Evolutionary conservation across 2,113 vertebrate genomes (phyloP), one percentile per base, ranked within the genome.

Genomic region (Microcebus tavaratra): DNA sequence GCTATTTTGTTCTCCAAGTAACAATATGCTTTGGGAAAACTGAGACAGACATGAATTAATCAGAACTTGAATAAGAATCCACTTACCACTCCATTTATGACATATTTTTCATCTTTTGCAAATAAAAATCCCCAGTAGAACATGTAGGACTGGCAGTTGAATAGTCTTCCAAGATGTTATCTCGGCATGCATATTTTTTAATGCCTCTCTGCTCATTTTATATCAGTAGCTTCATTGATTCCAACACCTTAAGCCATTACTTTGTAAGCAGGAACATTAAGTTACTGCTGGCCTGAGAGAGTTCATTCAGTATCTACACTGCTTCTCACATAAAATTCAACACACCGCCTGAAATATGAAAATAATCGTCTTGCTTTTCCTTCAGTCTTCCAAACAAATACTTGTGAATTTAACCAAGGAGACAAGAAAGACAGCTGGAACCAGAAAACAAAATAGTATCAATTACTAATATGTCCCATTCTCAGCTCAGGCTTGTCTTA

Each of bases 391-490:
- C 81, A 97, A 91, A 79, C 75, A 65, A 95, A 96, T 89, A 89
- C 48, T 65, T 95, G 17, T 72, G 83, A 93, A 27, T 80, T 91
- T 95, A 94, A 94, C 80, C 88, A 93, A 95, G 50, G 27, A 85
- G 34, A 82, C 63, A 25, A 39, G 63, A 90, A 91, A 87, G 90
- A 84, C 36, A 81, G 53, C 27, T 97, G 95, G 82, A 87, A 95
- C 17, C 29, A 75, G 53, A 96, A 95, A 96, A 65, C 53, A 84
- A 95, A 96, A 65, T 42, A 93, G 29, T 94, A 97, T 96, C 93
- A 95, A 27, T 88, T 94, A 94, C 85, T 96, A 97, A 96, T 79
- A 94, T 80, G 94, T 94, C 93, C 79, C 87, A 53, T 96, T 96
- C 48, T 89, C 53, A 93, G 50, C 45, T 94, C 84, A 91, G 89